Evolutionary conservation across 2,113 vertebrate species (phyloP), one percentile per base, ranked within the genome.

Genomic region (Apaloderma vittatum): DNA sequence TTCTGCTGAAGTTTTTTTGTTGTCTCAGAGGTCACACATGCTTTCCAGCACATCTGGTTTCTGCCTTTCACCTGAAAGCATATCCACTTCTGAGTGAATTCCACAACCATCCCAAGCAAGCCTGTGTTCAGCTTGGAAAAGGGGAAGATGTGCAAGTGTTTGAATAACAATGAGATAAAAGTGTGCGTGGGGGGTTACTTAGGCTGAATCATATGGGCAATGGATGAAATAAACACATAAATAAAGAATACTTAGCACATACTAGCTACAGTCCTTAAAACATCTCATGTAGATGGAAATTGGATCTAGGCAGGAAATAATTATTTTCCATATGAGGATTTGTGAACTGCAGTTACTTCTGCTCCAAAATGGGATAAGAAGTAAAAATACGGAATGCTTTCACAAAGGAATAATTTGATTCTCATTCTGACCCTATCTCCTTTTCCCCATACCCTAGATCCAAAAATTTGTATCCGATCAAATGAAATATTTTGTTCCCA

Each of bases 31-130:
- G 59, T 86, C 77, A n/a, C 51, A 20, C 4, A 4, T 12, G 5
- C 52, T 86, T 95, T 66, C 63, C 43, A 81, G 45, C 48, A 79
- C 32, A 66, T 59, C 78, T 86, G 66, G 30, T 86, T 79, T 73
- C 49, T 62, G 66, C 82, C 90, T 90, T 86, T 92, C 61, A 88
- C 34, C 72, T 84, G 55, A 70, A 94, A 93, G 37, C 68, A 55
- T 43, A 51, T 71, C 51, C 16, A 18, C 30, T 71, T 43, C 92
- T 84, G 55, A 65, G 22, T 57, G 36, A 88, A 70, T 91, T 75
- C 72, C 1, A 14, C 57, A 61, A 37, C 29, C 10, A 18, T 67
- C 15, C 15, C 26, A 20, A 86, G n/a, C 34, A 55, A 78, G 29
- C 23, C 45, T 26, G 58, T 19, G 6, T 79, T 72, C 71, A 66